These are phyloP conservation scores for Sprattus sprattus DNA, from an alignment of 2,113 vertebrate species.

Conservation along the genomic window DNA sequence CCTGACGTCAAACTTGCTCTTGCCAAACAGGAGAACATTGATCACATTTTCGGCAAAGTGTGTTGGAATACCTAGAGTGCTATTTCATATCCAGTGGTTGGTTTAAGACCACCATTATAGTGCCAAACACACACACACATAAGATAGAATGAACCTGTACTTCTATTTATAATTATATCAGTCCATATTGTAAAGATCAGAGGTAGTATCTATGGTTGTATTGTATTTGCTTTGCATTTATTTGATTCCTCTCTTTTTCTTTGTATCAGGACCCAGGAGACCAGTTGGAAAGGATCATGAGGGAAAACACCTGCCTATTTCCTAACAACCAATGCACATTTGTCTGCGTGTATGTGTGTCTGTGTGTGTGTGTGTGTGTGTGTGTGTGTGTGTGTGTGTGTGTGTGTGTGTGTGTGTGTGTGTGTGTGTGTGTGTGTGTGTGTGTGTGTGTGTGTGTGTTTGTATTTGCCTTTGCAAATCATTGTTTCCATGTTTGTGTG, in stretches of 20 bases:
- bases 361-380: constrained; percentile 7
- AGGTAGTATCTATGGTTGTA: background rate
- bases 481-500: background rate
- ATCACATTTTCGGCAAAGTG: background rate
- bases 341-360: background rate
- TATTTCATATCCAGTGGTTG: background rate
- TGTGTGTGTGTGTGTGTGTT: background rate
- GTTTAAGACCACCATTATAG: background rate
- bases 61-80: background rate
- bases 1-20: no score
- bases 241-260: background rate
- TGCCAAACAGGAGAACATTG: background rate
- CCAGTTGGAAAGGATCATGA: background rate
- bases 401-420: constrained; percentile 2
- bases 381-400: constrained; percentile 14
- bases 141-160: background rate
- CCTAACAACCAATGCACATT: background rate
- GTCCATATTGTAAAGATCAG: background rate
- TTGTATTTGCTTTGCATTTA: background rate
- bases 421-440: background rate
- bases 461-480: background rate
- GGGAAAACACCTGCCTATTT: constrained; percentile 2
- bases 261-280: constrained; percentile 19
- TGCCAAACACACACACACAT: background rate
- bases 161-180: background rate